These are phyloP conservation scores for Spea multiplicata DNA, from an alignment of 2,113 vertebrate genomes.

Conservation along the genomic window DNA sequence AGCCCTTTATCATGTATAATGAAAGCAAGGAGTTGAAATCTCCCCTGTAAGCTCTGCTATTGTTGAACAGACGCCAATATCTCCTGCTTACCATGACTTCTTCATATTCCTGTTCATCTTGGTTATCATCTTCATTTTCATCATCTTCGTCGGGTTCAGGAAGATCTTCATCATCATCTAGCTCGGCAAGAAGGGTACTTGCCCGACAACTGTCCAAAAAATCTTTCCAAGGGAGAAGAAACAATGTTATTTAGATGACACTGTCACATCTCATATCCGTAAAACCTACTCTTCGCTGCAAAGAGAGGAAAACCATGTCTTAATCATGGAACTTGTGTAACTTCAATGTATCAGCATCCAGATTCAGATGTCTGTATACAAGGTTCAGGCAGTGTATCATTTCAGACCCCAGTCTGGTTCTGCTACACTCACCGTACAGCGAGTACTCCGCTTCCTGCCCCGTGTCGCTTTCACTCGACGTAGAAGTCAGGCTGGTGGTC, in stretches of 20 bases:
- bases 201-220: slow-evolving; percentile 97
- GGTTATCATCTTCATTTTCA: slow-evolving; percentile 98
- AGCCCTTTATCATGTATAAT: no score
- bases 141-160: slow-evolving; percentile 97
- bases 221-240: slow-evolving; percentile 64
- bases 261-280: no score
- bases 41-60: no score
- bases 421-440: slow-evolving; percentile 88
- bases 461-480: slow-evolving; percentile 97
- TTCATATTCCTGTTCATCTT: slow-evolving; percentile 98
- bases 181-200: slow-evolving; percentile 92
- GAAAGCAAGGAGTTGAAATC: no score
- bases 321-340: no score
- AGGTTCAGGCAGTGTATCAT: no score
- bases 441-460: slow-evolving; percentile 98
- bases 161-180: slow-evolving; percentile 96
- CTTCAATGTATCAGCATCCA: no score
- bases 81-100: slow-evolving; percentile 88
- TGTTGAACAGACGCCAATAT: not conserved
- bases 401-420: no score
- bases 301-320: no score
- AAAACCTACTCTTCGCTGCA: no score
- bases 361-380: no score
- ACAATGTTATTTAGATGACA: no score
- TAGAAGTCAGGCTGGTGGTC: slow-evolving; percentile 98